Evolutionary conservation across 92 coral and sea anemone species (phyloP).

Genomic region (Chrysogorgia sp.): DNA sequence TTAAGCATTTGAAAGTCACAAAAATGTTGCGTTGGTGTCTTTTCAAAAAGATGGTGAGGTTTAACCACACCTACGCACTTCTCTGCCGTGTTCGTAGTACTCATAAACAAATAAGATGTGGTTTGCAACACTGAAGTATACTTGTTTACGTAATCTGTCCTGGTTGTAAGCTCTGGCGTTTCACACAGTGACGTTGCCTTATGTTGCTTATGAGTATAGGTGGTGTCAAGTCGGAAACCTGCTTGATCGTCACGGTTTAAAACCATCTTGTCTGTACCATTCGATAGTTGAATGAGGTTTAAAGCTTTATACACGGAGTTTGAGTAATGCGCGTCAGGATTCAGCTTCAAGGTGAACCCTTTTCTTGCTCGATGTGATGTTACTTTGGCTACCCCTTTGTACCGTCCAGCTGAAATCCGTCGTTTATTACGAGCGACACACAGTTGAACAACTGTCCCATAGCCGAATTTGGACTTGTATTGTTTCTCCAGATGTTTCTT

Average conservation of each 20-base stretch:
- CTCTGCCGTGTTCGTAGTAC: constrained; percentile 11
- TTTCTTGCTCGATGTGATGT: constrained; percentile 23
- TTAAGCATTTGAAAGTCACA: constrained; percentile 22
- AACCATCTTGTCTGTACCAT: constrained; percentile 18
- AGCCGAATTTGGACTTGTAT: constrained; percentile 19
- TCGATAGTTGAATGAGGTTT: constrained; percentile 8
- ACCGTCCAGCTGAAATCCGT: constrained; percentile 6
- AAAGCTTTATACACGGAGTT: constrained; percentile 19
- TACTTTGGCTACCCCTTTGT: constrained; percentile 20
- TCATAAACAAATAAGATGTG: constrained; percentile 21
- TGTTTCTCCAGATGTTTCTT: constrained; percentile 25
- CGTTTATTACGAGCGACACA: constrained; percentile 18
- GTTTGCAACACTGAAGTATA: constrained; percentile 39
- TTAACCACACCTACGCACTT: constrained; percentile 40
- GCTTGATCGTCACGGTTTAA: constrained; percentile 34
- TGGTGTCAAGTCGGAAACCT: constrained; percentile 21
- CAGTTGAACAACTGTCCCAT: constrained; percentile 23
- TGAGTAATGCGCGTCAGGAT: constrained; percentile 23
- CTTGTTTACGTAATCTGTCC: constrained; percentile 4
- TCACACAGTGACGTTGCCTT: constrained; percentile 18
- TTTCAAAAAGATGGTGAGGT: constrained; percentile 28
- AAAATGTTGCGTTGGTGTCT: constrained; percentile 32
- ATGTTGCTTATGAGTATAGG: constrained; percentile 38
- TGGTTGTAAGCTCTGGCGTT: constrained; percentile 10
- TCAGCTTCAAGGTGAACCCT: constrained; percentile 17